Conservation (phyloP, 35 echinoderm and acorn worm species). For the Ophiothrix spiculata region DNA sequence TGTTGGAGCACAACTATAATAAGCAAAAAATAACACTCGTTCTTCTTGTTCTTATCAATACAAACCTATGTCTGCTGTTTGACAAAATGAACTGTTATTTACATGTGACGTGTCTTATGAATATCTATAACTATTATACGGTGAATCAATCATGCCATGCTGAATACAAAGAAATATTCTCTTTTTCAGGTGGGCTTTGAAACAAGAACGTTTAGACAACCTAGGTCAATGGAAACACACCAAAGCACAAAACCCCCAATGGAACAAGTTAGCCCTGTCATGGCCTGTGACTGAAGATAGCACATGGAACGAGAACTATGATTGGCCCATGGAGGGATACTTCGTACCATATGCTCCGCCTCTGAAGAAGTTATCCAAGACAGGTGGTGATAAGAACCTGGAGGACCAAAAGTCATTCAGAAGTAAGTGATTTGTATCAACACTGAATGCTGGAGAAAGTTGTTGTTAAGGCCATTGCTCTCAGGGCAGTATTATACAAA, state of each 20-base stretch:
- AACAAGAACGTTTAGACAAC: slow-evolving; percentile 83
- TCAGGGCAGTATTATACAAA: too few species aligned
- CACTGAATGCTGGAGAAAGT: neutral
- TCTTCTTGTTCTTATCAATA: too few species aligned
- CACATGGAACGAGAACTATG: slow-evolving; percentile 89
- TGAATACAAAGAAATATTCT: too few species aligned
- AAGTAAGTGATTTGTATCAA: neutral
- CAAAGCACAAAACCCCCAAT: slow-evolving; percentile 70
- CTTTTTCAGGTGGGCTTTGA: slow-evolving; percentile 85
- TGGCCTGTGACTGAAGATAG: slow-evolving; percentile 81
- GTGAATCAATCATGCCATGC: too few species aligned
- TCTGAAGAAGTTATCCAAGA: slow-evolving; percentile 42
- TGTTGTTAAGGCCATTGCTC: too few species aligned
- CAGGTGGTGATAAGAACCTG: neutral
- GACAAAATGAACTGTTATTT: too few species aligned
- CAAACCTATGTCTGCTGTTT: too few species aligned
- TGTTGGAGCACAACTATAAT: too few species aligned
- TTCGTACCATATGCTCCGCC: slow-evolving; percentile 93
- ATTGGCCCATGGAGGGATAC: slow-evolving; percentile 99
- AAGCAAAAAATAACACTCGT: too few species aligned
- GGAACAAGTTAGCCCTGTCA: slow-evolving; percentile 98
- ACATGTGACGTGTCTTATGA: too few species aligned
- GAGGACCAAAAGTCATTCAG: slow-evolving; percentile 3
- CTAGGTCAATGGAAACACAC: slow-evolving; percentile 95
- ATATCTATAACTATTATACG: too few species aligned